phyloP scores from a whole-genome alignment of 1,140 invertebrate species.

The Cepaea nemoralis region DNA sequence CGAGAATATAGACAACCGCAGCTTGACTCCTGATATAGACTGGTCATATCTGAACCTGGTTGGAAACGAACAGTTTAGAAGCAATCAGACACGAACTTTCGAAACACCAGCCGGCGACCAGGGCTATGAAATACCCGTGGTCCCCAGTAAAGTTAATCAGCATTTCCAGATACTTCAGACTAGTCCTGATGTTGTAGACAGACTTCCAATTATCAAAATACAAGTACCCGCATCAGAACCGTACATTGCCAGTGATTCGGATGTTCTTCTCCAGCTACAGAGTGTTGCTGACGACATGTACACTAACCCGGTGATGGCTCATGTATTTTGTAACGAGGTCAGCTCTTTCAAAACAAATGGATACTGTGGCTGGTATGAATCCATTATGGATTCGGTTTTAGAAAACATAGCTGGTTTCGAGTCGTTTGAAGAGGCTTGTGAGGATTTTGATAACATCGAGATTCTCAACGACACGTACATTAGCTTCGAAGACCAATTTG shows the following conservation, averaged over 20 bases:
- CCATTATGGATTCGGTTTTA: conserved; percentile 26
- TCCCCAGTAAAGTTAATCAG: neutral
- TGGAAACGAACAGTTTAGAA: neutral
- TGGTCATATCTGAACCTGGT: conserved; percentile 39
- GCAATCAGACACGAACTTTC: neutral
- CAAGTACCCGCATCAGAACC: neutral
- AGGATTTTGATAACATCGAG: neutral
- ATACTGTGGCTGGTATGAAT: conserved; percentile 36
- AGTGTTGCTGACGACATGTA: neutral
- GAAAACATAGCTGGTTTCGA: conserved; percentile 26
- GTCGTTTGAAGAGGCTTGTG: conserved; percentile 18
- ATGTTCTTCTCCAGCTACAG: neutral
- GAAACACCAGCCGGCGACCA: neutral
- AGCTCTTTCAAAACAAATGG: neutral
- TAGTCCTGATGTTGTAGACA: neutral
- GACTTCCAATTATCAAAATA: neutral
- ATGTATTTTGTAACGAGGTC: conserved; percentile 19
- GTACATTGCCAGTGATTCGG: neutral
- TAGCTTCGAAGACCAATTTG: conserved; percentile 31
- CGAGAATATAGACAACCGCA: conserved; percentile 13
- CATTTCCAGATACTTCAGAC: conserved; percentile 6
- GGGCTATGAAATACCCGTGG: conserved; percentile 10
- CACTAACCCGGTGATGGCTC: neutral
- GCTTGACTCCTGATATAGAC: conserved; percentile 35
- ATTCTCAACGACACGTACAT: conserved; percentile 23